These are phyloP conservation scores for Todus mexicanus DNA, from an alignment of 2,797 vertebrate species.

Conservation along the genomic window DNA sequence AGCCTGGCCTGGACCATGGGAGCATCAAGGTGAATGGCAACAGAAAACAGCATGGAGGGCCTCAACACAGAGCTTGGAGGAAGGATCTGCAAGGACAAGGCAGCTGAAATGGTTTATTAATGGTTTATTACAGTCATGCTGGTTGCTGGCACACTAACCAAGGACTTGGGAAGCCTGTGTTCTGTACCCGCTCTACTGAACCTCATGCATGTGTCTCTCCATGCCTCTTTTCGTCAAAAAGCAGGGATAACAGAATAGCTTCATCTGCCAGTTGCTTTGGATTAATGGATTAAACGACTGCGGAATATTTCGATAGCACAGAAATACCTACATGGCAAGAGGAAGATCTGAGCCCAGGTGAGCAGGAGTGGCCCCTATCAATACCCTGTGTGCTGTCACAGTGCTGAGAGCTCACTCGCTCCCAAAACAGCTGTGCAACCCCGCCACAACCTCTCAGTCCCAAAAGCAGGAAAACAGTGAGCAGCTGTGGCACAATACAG, in stretches of 20 bases:
- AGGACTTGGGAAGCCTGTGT: background rate
- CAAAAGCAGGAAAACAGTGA: background rate
- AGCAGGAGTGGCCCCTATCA: accelerated
- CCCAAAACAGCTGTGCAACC: background rate
- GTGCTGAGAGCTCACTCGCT: background rate
- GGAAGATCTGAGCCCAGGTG: background rate
- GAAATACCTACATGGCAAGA: background rate
- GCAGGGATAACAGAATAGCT: background rate
- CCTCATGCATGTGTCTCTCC: accelerated
- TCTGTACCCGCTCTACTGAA: background rate
- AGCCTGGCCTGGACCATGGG: background rate
- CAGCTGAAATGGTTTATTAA: background rate
- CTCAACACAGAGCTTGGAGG: background rate
- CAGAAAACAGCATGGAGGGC: background rate
- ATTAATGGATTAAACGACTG: background rate
- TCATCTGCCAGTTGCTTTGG: background rate
- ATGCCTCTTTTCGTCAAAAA: background rate
- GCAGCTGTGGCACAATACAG: accelerated
- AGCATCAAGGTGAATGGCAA: background rate
- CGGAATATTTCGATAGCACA: background rate
- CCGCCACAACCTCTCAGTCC: accelerated
- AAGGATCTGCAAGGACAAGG: background rate
- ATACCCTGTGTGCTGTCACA: background rate
- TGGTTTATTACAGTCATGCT: background rate
- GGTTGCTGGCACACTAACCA: background rate